Base-by-base conservation (phyloP, 2,113 vertebrate species). In the Megaceryle torquata region DNA sequence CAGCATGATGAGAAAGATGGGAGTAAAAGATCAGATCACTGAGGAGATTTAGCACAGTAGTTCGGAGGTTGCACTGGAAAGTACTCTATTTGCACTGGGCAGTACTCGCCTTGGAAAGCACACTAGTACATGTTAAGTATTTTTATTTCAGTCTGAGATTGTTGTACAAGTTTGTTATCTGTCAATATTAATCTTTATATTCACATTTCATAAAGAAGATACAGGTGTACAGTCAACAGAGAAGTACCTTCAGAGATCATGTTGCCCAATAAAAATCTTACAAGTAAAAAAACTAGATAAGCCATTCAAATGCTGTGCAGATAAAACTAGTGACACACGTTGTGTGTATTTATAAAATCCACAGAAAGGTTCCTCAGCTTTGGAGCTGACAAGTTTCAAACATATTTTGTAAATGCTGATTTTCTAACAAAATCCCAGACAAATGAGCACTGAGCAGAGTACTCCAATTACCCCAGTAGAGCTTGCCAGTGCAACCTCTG, bases 1-100 rank as follows among this genome's bases (percentile, higher is more conserved):
- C 98, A 98, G 98, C 97, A 98, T 88, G 97, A 97, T 93, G 84
- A 97, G 95, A 97, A 96, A 97, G 98, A 96, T 96, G 97, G 51
- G 89, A 98, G 94, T 56, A 97, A 91, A 98, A 98, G 97, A 97
- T 96, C 97, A 96, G 97, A 97, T 96, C 97, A 96, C 86, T 74
- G 97, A 98, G 98, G 97, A 98, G 98, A 97, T 91, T 97, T 48
- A 97, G 97, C 97, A 95, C 15, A 96, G 97, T 97, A 93, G 85
- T 97, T 97, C 54, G 75, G 97, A 92, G 96, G 97, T 97, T 98
- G 98, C 97, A 98, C 96, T 98, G 97, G 96, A 90, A 97, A 97
- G 84, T 80, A 85, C 20, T 76, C 1, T 43, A 86, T 89, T 74
- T 87, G 65, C 72, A 94, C 70, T 56, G 43, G 5, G 70, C 35